Evolutionary conservation across 2,888 invertebrate species (phyloP), one percentile per base, ranked within the genome.

Genomic region (Dynastes grantii): DNA sequence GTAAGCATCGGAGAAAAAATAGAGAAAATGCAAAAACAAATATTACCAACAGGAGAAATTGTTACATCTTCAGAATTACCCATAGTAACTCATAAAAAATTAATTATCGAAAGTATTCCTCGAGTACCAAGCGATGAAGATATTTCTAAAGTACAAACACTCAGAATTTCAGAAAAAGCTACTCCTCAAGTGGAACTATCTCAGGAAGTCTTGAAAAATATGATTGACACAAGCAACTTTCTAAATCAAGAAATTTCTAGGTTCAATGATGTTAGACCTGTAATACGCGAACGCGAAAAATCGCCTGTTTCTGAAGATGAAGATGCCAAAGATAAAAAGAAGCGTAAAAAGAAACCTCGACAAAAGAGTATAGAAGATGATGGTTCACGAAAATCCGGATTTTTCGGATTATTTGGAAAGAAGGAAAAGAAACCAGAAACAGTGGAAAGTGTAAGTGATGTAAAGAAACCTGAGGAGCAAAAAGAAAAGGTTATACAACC

Each of bases 321-420:
- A 29, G 64, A 61, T 8, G 29, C 29, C 22, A 63, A 79, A 16
- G 76, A 82, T 63, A 78, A 78, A 73, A 65, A 78, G n/a, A 81
- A 81, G 67, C 78, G 81, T 13, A 75, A 78, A 32, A 81, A 80
- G 67, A 78, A 78, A 64, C 65, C 68, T 40, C 58, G 75, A 6
- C 51, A 78, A 49, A 75, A 77, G 16, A 75, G 73, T 45, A 61
- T 71, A 45, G 81, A 82, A 77, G 81, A 82, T 53, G 80, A 81
- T 16, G 78, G 78, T 61, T 68, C 78, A 11, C 83, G 81, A 78
- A 83, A 81, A 76, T 73, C 81, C 58, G 81, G 81, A n/a, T 77
- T 82, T 51, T 84, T 84, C 64, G 81, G 83, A 8, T 76, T 84
- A 11, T 85, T 85, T 76, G 81, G 83, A 13, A 84, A 84, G 61